phyloP scores from a whole-genome alignment of 2,113 vertebrate species.

The Budorcas taxicolor region DNA sequence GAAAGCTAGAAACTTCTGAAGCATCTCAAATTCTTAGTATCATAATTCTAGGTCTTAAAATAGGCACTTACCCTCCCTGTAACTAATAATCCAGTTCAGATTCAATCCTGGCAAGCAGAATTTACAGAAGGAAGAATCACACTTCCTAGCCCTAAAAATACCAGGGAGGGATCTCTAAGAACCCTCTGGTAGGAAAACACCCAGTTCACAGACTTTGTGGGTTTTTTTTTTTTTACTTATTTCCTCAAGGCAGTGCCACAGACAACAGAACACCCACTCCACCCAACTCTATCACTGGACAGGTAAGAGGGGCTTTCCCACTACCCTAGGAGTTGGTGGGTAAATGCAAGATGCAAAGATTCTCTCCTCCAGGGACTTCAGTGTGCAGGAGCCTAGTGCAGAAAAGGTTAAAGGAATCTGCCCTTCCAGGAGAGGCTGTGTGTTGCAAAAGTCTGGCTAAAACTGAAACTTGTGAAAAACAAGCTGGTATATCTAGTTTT shows the following conservation, averaged over 20 bases:
- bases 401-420: background rate
- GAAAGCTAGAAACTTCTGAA: conserved; percentile 9
- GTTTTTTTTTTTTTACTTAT: background rate
- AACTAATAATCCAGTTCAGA: conserved; percentile 47
- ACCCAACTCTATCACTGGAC: background rate
- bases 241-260: background rate
- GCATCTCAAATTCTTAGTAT: conserved; percentile 38
- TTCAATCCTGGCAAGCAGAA: conserved; percentile 5
- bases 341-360: background rate
- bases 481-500: background rate
- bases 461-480: background rate
- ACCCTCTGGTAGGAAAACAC: background rate
- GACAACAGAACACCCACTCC: background rate
- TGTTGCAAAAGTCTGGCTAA: background rate
- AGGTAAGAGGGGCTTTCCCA: background rate
- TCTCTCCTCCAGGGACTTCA: background rate
- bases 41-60: conserved; percentile 42
- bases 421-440: background rate
- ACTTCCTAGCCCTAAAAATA: conserved; percentile 41
- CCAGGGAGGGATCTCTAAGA: background rate
- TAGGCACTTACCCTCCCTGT: background rate
- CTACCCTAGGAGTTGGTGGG: background rate
- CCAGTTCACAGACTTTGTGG: background rate
- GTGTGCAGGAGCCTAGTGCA: background rate
- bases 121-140: background rate